phyloP scores from a whole-genome alignment of 2,797 vertebrate genomes.

The Melanogrammus aeglefinus region DNA sequence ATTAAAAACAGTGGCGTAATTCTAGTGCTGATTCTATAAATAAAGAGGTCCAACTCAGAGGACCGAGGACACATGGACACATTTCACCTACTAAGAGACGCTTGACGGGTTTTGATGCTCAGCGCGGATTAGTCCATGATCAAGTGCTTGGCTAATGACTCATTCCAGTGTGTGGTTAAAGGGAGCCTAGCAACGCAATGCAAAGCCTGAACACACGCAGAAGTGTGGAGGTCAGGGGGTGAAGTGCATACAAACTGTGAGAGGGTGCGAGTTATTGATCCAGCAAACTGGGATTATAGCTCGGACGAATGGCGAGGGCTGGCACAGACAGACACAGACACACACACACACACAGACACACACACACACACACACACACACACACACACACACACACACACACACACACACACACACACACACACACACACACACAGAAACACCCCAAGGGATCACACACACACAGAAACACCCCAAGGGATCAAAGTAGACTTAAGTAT shows the following conservation, averaged over 20 bases:
- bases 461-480: constrained; percentile 27
- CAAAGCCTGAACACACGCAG: constrained; percentile 23
- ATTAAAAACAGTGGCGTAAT: background rate
- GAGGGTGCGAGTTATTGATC: constrained; percentile 47
- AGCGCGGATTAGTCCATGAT: background rate
- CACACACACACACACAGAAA: background rate
- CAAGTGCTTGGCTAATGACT: background rate
- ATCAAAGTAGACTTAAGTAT: constrained; percentile 46
- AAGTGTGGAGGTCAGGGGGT: constrained; percentile 50
- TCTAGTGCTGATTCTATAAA: too few relatives aligned
- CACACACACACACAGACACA: constrained; percentile 8
- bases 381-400: background rate
- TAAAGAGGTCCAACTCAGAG: background rate
- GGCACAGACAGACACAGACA: background rate
- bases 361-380: constrained; percentile 7
- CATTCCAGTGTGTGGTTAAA: background rate
- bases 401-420: constrained; percentile 11
- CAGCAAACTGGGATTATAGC: constrained; percentile 12
- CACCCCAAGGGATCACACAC: too few relatives aligned
- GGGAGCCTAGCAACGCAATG: constrained; percentile 1
- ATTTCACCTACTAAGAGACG: background rate
- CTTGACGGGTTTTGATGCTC: background rate
- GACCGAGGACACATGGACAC: background rate
- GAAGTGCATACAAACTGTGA: constrained; percentile 49
- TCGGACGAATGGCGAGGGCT: background rate